Evolutionary conservation across 2,113 vertebrate genomes (phyloP).

Genomic region (Elaphurus davidianus): DNA sequence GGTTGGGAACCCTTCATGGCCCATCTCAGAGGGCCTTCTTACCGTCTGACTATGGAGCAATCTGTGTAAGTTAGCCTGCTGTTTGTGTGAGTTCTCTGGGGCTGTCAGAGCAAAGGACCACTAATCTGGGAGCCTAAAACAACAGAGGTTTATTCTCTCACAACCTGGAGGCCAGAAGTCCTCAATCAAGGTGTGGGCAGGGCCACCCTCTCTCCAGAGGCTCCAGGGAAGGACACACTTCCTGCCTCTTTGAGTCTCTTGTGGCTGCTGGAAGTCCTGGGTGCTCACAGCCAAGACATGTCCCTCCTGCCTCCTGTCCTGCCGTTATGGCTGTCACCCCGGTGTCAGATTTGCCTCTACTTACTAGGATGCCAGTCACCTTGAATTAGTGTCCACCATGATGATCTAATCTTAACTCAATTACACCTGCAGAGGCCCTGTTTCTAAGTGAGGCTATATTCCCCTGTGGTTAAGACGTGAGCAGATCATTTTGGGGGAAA

Average conservation of each 20-base stretch:
- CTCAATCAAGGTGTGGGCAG: no score
- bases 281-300: background rate
- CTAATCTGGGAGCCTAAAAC: background rate
- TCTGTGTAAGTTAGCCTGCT: no score
- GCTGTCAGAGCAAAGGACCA: rapidly evolving
- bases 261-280: rapidly evolving
- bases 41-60: background rate
- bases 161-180: background rate
- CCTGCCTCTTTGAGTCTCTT: no score
- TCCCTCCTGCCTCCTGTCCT: background rate
- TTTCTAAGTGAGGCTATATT: background rate
- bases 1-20: background rate
- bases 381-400: background rate
- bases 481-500: rapidly evolving
- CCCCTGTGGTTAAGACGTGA: background rate
- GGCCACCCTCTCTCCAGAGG: background rate
- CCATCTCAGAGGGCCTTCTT: background rate
- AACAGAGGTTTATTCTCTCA: background rate
- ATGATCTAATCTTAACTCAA: background rate
- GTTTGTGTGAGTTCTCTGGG: background rate
- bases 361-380: background rate
- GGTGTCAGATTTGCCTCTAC: background rate
- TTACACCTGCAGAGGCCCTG: background rate
- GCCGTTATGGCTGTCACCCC: background rate
- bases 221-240: background rate